Evolutionary conservation across 1,140 invertebrate genomes (phyloP).

Genomic region (Coptotermes formosanus): DNA sequence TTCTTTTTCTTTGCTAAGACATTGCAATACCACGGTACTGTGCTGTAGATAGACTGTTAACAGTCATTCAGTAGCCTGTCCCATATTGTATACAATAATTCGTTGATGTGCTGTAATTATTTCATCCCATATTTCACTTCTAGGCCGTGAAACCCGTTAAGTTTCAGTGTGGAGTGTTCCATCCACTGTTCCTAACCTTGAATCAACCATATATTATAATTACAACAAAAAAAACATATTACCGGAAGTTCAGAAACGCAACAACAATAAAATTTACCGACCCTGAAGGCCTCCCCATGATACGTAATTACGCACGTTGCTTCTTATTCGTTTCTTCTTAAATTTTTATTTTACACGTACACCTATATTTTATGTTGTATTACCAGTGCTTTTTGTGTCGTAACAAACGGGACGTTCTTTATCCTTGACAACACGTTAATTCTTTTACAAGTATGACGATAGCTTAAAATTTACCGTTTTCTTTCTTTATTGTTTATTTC

Average conservation of each 20-base stretch:
- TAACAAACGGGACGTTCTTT: not conserved
- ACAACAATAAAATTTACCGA: not conserved
- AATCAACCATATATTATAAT: not conserved
- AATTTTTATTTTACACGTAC: not conserved
- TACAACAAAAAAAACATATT: not conserved
- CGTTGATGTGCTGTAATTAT: too few relatives aligned
- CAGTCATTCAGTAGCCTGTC: too few relatives aligned
- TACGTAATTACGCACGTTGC: not conserved
- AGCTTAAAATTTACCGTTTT: not conserved
- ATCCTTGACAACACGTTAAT: not conserved
- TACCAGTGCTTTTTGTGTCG: not conserved
- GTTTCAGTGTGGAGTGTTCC: too few relatives aligned
- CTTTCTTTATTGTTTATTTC: not conserved
- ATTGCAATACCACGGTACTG: too few relatives aligned
- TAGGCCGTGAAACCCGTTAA: too few relatives aligned
- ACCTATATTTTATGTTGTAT: not conserved
- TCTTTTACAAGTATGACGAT: not conserved
- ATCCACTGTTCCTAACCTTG: not conserved
- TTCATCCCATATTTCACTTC: too few relatives aligned
- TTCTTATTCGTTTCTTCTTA: not conserved
- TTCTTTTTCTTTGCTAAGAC: too few relatives aligned
- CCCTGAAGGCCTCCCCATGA: not conserved
- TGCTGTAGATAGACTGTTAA: too few relatives aligned
- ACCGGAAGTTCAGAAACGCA: not conserved
- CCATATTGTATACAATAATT: too few relatives aligned